A percentile compares a stretch with the other conserved stretches of the same genome.
Conservation (phyloP, 1,140 invertebrate species). For the Pogonognathellus flavescens region DNA sequence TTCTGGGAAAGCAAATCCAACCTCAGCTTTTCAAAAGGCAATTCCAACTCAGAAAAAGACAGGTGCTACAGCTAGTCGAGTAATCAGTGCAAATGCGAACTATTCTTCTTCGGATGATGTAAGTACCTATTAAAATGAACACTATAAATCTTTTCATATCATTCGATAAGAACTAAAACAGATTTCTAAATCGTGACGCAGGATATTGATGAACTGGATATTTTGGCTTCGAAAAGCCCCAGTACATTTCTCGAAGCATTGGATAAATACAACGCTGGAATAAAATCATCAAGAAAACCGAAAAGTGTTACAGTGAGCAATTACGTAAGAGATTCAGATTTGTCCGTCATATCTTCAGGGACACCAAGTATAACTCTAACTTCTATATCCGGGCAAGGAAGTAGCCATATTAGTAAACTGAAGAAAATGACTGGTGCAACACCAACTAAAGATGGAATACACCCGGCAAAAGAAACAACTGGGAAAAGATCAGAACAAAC, state of each 20-base stretch:
- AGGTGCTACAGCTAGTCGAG: not conserved
- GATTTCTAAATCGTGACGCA: not conserved
- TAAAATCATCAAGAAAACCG: not conserved
- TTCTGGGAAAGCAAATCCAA: not conserved
- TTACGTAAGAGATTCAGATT: not conserved
- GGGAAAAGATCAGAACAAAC: not conserved
- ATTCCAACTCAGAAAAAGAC: no score
- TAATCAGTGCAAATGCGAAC: not conserved
- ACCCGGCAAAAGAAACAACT: not conserved
- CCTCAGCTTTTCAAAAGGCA: no score
- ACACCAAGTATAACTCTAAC: constrained; percentile 16
- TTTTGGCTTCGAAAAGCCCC: not conserved
- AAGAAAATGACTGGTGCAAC: not conserved
- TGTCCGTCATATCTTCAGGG: not conserved
- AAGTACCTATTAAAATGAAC: not conserved
- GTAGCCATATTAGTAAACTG: not conserved
- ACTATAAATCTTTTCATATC: no score
- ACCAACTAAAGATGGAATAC: not conserved
- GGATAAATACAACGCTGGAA: constrained; percentile 5
- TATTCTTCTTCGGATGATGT: constrained; percentile 29
- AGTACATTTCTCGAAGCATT: constrained; percentile 9
- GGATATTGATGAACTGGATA: not conserved
- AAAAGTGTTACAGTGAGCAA: not conserved
- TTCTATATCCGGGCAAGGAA: not conserved
- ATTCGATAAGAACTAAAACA: no score